These are phyloP conservation scores for Tetanocera ferruginea DNA, from an alignment of 2,888 invertebrate genomes.

Conservation along the genomic window DNA sequence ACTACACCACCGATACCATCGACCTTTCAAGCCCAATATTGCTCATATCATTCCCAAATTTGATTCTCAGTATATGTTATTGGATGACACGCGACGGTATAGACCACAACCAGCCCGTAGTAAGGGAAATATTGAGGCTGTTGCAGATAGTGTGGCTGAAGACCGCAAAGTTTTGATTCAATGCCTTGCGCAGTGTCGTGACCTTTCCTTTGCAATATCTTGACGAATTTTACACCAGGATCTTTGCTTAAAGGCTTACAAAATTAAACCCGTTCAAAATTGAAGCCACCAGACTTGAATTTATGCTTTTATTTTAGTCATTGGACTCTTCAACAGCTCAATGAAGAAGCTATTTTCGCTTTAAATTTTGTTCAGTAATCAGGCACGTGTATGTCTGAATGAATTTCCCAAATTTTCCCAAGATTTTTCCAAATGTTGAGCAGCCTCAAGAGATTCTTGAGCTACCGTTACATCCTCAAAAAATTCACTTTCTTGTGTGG, in stretches of 20 bases:
- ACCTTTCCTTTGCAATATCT: not conserved
- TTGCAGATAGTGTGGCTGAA: not conserved
- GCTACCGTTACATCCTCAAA: too few relatives aligned
- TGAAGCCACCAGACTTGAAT: not conserved
- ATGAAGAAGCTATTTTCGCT: not conserved
- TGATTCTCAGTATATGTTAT: not conserved
- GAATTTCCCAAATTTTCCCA: too few relatives aligned
- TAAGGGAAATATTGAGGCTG: not conserved
- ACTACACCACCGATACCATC: too few relatives aligned
- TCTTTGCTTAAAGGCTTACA: not conserved
- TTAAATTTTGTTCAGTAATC: too few relatives aligned
- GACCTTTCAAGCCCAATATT: not conserved
- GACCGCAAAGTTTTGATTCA: not conserved
- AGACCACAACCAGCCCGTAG: not conserved
- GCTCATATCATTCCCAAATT: not conserved
- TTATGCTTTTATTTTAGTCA: not conserved
- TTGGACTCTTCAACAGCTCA: not conserved
- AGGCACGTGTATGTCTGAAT: too few relatives aligned
- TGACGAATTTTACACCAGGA: not conserved
- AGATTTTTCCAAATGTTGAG: too few relatives aligned
- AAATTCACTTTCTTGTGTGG: too few relatives aligned
- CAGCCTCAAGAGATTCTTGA: too few relatives aligned
- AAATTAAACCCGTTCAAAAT: not conserved
- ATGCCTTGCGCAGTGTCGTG: not conserved
- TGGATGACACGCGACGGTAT: not conserved